Evolutionary conservation across 2,113 vertebrate genomes (phyloP).

Genomic region (Ciconia boyciana): DNA sequence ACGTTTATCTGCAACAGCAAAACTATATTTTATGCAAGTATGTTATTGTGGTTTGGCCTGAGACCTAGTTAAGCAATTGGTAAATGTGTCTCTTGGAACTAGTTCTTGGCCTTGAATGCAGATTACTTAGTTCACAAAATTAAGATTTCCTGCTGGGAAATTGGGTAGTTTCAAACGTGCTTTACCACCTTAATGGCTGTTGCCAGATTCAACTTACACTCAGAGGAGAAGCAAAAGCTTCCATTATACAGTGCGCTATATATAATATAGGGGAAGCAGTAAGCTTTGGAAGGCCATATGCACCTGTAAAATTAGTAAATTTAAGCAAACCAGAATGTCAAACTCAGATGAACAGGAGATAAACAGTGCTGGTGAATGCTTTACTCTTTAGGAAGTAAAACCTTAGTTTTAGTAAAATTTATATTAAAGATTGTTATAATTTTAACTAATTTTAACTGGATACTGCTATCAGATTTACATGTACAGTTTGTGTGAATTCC

Average conservation of each 20-base stretch:
- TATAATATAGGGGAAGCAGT: not conserved
- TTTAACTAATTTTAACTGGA: not conserved
- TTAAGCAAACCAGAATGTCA: not conserved
- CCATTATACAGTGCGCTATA: not conserved
- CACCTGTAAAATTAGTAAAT: not conserved
- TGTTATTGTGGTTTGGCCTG: conserved; percentile 5
- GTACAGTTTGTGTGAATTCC: not conserved
- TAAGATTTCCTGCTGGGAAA: conserved; percentile 37
- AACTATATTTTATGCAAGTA: not conserved
- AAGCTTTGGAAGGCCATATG: not conserved
- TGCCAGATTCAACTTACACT: not conserved
- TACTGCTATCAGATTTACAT: not conserved
- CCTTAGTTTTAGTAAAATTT: not conserved
- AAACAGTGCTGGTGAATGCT: not conserved
- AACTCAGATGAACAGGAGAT: not conserved
- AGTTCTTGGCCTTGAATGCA: not conserved
- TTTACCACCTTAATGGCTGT: not conserved
- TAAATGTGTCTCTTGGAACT: conserved; percentile 47
- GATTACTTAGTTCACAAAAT: conserved; percentile 36
- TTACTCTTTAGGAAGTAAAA: not conserved
- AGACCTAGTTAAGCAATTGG: not conserved
- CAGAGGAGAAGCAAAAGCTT: not conserved
- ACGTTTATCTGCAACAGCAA: not conserved
- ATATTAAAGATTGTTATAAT: not conserved
- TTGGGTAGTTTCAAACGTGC: not conserved